phyloP scores from a whole-genome alignment of 1,140 invertebrate genomes.

The Drosophila ironensis region DNA sequence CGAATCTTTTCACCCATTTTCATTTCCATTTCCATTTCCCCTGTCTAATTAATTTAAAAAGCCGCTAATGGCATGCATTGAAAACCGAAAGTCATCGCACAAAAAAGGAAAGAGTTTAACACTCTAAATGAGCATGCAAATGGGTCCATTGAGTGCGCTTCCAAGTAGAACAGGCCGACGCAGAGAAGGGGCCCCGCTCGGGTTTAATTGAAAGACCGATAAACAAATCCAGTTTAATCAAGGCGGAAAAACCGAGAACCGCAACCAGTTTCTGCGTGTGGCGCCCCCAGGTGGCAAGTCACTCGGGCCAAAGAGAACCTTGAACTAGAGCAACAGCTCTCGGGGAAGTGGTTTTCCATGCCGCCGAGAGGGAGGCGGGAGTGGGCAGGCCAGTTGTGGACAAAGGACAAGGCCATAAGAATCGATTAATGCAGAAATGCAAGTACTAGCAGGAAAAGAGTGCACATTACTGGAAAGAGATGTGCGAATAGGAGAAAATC shows the following conservation, averaged over 20 bases:
- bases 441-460: no score
- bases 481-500: no score
- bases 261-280: constrained; percentile 41
- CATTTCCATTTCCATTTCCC: not conserved
- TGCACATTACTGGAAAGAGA: no score
- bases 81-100: constrained; percentile 42
- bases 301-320: constrained; percentile 25
- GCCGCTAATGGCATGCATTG: constrained; percentile 29
- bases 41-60: constrained; percentile 12
- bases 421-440: constrained; percentile 27
- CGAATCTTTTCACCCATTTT: no score
- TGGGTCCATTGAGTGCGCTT: constrained; percentile 49
- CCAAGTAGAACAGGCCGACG: constrained; percentile 41
- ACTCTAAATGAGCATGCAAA: constrained; percentile 45
- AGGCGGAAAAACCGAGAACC: constrained; percentile 38
- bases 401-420: constrained; percentile 19
- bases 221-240: constrained; percentile 46
- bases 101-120: constrained; percentile 35
- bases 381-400: no score
- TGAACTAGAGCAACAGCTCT: constrained; percentile 49
- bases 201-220: constrained; percentile 56
- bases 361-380: not conserved
- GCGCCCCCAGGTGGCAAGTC: constrained; percentile 15
- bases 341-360: constrained; percentile 2
- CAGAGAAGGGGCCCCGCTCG: not conserved